Evolutionary conservation across 1,140 invertebrate species (phyloP).

Genomic region (Drosophila sulfurigaster): DNA sequence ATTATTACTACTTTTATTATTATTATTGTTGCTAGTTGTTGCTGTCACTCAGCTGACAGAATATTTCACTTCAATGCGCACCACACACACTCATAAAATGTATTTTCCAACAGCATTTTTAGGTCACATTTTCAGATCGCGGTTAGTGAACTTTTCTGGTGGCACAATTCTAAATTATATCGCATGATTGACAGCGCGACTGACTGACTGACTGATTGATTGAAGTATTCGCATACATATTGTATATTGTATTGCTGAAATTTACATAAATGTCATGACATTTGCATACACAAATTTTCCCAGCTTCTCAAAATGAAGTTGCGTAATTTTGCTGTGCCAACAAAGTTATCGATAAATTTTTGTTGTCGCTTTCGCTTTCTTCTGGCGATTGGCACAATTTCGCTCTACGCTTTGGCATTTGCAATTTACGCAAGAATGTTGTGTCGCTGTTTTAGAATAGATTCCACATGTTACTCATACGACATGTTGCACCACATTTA

Average conservation of each 20-base stretch:
- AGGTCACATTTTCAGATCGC: conserved; percentile 60
- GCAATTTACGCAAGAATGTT: conserved; percentile 35
- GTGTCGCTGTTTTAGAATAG: conserved; percentile 23
- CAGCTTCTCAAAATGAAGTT: conserved; percentile 39
- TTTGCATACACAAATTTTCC: conserved; percentile 31
- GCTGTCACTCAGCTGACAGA: conserved; percentile 61
- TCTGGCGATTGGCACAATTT: conserved; percentile 39
- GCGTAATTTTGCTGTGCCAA: conserved; percentile 41
- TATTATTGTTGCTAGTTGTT: conserved; percentile 13
- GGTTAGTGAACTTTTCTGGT: conserved; percentile 65
- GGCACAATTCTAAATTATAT: conserved; percentile 31
- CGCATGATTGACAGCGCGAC: conserved; percentile 25
- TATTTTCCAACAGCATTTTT: conserved; percentile 64
- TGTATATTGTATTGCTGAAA: conserved; percentile 36
- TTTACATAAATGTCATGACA: conserved; percentile 29
- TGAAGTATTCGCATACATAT: conserved; percentile 17
- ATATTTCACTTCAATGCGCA: conserved; percentile 52
- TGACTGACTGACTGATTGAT: conserved; percentile 45
- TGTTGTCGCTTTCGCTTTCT: background rate
- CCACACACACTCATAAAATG: conserved; percentile 10
- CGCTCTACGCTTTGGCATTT: conserved; percentile 35
- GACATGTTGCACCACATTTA: conserved; percentile 20
- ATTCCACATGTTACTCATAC: conserved; percentile 36
- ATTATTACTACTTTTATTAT: conserved; percentile 52
- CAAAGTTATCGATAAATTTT: conserved; percentile 59